Percentiles rank a stretch among this genome's conserved stretches.
Evolutionary conservation across 2,888 invertebrate species (phyloP).

Genomic region (Leucoptera coffeella): DNA sequence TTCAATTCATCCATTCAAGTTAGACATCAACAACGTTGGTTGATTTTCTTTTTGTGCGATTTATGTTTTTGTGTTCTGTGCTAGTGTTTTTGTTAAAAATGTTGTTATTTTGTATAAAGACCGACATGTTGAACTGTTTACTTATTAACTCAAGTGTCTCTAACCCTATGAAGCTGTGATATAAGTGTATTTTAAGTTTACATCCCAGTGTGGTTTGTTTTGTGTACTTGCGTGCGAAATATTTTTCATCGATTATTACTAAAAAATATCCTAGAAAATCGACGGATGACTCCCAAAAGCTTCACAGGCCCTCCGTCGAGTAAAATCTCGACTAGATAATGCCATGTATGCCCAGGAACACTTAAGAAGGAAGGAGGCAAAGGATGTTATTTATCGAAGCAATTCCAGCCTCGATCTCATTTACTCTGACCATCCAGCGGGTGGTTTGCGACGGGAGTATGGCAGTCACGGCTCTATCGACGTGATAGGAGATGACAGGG

Average conservation of each 20-base stretch:
- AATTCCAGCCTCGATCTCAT: conserved; percentile 83
- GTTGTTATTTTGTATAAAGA: too few species aligned
- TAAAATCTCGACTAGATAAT: conserved; percentile 21
- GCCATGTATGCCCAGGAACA: conserved; percentile 49
- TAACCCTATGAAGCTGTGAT: too few species aligned
- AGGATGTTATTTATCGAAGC: conserved; percentile 66
- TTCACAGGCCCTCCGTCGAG: too few species aligned
- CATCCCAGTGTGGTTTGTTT: too few species aligned
- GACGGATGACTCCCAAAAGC: conserved; percentile 1
- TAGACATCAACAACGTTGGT: too few species aligned
- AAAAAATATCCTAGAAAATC: background rate
- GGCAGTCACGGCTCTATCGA: conserved; percentile 87
- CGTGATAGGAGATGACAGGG: conserved; percentile 59
- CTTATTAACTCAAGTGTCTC: too few species aligned
- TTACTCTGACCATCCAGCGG: conserved; percentile 41
- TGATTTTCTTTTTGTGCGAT: conserved; percentile 2
- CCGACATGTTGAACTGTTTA: too few species aligned
- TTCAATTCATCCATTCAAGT: conserved; percentile 1
- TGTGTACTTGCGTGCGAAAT: too few species aligned
- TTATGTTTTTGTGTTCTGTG: background rate
- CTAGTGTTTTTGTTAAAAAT: too few species aligned
- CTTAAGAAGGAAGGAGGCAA: conserved; percentile 35
- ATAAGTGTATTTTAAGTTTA: too few species aligned
- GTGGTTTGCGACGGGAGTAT: conserved; percentile 70
- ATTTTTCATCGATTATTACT: too few species aligned